Evolutionary conservation across 2,888 invertebrate genomes (phyloP), one percentile per base, ranked within the genome.

Genomic region (Agrochola circellaris): DNA sequence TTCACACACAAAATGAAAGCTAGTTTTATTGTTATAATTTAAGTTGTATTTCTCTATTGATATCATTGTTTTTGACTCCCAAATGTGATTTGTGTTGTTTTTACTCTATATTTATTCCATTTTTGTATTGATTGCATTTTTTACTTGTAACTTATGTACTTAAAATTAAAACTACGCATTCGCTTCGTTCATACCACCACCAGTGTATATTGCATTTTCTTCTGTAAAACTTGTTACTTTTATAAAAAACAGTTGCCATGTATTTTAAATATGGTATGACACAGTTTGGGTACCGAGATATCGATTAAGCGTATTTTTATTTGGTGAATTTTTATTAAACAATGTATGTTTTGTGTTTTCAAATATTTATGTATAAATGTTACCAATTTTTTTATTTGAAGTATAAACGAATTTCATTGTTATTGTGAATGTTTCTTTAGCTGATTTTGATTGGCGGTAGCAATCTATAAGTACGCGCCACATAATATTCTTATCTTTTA

Each of bases 361-460:
- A 42, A 67, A 73, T 30, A 67, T 72, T 67, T 77, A 73, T 79
- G 73, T 87, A 73, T 82, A 79, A 66, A 74, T 73, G 82, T 87
- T 88, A 88, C 81, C 81, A 79, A 79, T 82, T 68, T 81, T 81
- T 61, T 77, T 78, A 66, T 80, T 73, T 68, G 17, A 76, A 84
- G 61, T 84, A 15, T 81, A 58, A 84, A 80, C 64, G 67, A 80
- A 81, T 77, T 80, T 84, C 73, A 77, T 75, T 85, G 89, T 87
- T 81, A 73, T 88, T 87, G 87, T 88, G 87, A 88, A 87, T 88
- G 85, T 88, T 88, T 81, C 69, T 73, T 82, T 73, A 67, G 13
- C 74, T 70, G 51, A 64, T 78, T 64, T 61, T 0, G 38, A 71
- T 26, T 48, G 60, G 70, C 23, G 30, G 42, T 64, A 11, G 26